Percentiles rank a stretch among this genome's conserved stretches.
Conservation (phyloP, 2,797 vertebrate species). For the Sphaeramia orbicularis region DNA sequence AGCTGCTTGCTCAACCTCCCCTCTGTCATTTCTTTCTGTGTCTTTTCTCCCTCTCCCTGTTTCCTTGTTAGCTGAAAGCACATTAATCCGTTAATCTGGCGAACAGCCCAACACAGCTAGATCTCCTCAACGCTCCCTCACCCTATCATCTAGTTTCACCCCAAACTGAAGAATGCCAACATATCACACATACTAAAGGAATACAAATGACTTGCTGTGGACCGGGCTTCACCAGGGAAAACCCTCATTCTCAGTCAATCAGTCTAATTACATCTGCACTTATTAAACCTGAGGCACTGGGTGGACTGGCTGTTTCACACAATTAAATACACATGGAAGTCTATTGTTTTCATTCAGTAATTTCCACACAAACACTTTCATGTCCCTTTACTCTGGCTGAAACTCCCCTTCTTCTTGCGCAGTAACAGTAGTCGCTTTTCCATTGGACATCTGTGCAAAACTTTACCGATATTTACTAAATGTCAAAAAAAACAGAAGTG, state of each 20-base stretch:
- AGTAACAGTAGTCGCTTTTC: not conserved
- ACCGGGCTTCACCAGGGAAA: slow-evolving; percentile 10
- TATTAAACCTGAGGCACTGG: not conserved
- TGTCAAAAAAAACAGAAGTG: too few relatives aligned
- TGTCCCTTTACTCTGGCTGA: not conserved
- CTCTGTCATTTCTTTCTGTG: slow-evolving; percentile 6
- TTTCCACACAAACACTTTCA: not conserved
- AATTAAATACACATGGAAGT: not conserved
- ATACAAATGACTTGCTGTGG: slow-evolving; percentile 30
- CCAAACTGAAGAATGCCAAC: slow-evolving; percentile 17
- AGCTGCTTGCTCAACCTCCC: slow-evolving; percentile 43
- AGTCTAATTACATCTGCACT: slow-evolving; percentile 1
- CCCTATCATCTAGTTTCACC: slow-evolving; percentile 33
- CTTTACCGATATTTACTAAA: too few relatives aligned
- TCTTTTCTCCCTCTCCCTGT: slow-evolving; percentile 2
- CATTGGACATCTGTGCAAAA: too few relatives aligned
- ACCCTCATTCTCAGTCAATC: not conserved
- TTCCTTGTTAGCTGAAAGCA: slow-evolving; percentile 13
- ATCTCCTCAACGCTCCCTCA: slow-evolving; percentile 12
- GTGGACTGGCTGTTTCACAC: too few relatives aligned
- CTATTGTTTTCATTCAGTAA: too few relatives aligned
- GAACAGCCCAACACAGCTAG: slow-evolving; percentile 37
- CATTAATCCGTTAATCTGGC: slow-evolving; percentile 48
- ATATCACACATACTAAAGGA: slow-evolving; percentile 19
- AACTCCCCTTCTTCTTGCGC: not conserved